phyloP scores from a whole-genome alignment of 2,888 invertebrate species.

The Melitaea athalia region DNA sequence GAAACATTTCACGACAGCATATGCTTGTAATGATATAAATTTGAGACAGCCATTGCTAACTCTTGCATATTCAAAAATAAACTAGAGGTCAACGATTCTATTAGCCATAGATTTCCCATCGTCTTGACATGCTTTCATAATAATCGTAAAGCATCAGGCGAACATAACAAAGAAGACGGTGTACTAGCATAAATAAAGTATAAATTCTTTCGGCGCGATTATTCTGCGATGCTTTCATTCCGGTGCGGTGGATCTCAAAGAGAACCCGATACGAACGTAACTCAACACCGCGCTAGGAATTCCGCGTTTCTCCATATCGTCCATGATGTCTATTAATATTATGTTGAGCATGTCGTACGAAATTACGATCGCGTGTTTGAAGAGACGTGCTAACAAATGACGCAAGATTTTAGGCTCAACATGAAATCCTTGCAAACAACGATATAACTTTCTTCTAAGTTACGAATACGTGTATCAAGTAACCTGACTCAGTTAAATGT shows the following conservation, averaged over 20 bases:
- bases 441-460: background rate
- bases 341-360: conserved; percentile 46
- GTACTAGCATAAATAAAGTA: conserved; percentile 49
- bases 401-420: conserved; percentile 8
- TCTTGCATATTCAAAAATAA: conserved; percentile 18
- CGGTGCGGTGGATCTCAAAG: conserved; percentile 64
- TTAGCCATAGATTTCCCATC: conserved; percentile 40
- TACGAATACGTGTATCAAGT: too few species aligned
- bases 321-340: conserved; percentile 52
- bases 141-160: conserved; percentile 56
- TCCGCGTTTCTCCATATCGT: conserved; percentile 58
- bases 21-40: background rate
- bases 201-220: conserved; percentile 49
- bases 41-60: background rate
- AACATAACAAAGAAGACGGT: conserved; percentile 51
- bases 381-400: conserved; percentile 25
- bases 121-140: conserved; percentile 45
- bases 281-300: conserved; percentile 66
- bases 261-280: conserved; percentile 63
- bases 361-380: conserved; percentile 46
- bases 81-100: conserved; percentile 41
- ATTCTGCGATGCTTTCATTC: conserved; percentile 54
- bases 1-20: background rate
- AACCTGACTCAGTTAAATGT: too few species aligned
- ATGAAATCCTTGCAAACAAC: background rate